phyloP scores from a whole-genome alignment of 2,888 invertebrate genomes.

The Noctua fimbriata region DNA sequence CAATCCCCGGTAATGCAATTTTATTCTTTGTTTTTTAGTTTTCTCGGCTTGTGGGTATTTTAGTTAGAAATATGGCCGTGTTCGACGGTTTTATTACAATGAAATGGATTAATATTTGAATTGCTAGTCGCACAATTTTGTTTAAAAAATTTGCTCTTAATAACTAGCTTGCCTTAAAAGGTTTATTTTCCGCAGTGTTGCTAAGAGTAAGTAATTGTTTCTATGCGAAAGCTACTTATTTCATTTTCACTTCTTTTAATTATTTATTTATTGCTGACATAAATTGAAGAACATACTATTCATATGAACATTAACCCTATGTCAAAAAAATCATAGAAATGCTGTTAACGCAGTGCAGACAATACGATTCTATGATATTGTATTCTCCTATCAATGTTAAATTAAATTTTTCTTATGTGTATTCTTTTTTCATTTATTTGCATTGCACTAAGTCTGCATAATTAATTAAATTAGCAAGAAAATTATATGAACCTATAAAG shows the following conservation, averaged over 20 bases:
- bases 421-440: too few species aligned
- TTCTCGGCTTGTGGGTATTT: slow-evolving; percentile 5
- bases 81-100: not conserved
- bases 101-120: not conserved
- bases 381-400: not conserved
- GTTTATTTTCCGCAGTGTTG: not conserved
- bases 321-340: not conserved
- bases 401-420: not conserved
- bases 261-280: too few species aligned
- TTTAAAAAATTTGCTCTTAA: not conserved
- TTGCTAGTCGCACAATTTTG: not conserved
- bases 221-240: not conserved
- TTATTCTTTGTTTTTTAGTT: slow-evolving; percentile 55
- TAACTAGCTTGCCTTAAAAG: not conserved
- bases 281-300: not conserved
- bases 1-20: slow-evolving; percentile 38
- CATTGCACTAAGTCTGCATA: too few species aligned
- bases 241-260: not conserved
- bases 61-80: slow-evolving; percentile 7
- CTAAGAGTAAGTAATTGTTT: too few species aligned
- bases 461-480: too few species aligned
- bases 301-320: not conserved
- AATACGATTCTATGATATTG: not conserved
- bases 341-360: not conserved
- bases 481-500: too few species aligned